Evolutionary conservation across 2,888 invertebrate species (phyloP).

Genomic region (Himalopsyche japonica): DNA sequence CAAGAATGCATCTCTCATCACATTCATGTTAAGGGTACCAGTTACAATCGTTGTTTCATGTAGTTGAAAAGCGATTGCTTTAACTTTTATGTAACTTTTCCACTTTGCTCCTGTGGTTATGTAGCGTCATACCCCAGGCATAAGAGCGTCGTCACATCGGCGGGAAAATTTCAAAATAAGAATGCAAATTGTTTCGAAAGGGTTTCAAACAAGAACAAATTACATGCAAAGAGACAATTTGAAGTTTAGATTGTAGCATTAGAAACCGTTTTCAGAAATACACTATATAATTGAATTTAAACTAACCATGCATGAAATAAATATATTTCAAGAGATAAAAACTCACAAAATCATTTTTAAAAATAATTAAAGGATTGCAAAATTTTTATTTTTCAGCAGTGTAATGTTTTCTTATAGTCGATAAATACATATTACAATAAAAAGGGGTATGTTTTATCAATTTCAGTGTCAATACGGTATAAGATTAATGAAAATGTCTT

Average conservation of each 20-base stretch:
- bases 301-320: too few relatives aligned
- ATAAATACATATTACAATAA: too few relatives aligned
- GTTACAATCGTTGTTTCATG: conserved; percentile 15
- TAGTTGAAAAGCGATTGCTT: conserved; percentile 24
- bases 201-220: conserved; percentile 20
- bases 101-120: conserved; percentile 28
- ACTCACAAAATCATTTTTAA: too few relatives aligned
- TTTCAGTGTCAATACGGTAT: too few relatives aligned
- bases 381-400: too few relatives aligned
- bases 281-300: neutral
- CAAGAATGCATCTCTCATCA: conserved; percentile 13
- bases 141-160: neutral
- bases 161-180: conserved; percentile 33
- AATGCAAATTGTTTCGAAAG: conserved; percentile 40
- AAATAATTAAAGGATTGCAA: too few relatives aligned
- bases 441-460: too few relatives aligned
- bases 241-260: conserved; percentile 41
- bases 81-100: conserved; percentile 33
- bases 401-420: too few relatives aligned
- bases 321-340: too few relatives aligned
- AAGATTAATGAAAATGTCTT: too few relatives aligned
- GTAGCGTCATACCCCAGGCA: neutral
- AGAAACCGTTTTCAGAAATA: conserved; percentile 21
- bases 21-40: neutral
- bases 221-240: conserved; percentile 36